Conservation (phyloP, 2,113 vertebrate genomes). For the Irena cyanogastra region DNA sequence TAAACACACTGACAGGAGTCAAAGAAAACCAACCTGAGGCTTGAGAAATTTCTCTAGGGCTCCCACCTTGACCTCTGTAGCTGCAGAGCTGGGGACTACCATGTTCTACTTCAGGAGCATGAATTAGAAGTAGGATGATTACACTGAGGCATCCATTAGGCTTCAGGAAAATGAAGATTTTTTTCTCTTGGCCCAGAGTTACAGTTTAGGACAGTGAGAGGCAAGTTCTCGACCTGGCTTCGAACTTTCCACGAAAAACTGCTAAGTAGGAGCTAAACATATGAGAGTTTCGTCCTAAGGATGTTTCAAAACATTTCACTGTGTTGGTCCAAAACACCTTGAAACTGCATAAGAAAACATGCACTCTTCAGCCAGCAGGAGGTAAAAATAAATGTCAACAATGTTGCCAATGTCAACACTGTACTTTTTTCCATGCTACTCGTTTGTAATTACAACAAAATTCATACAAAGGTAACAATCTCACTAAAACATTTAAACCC, state of each 20-base stretch:
- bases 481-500: conserved; percentile 57
- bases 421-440: neutral
- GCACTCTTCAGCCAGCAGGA: neutral
- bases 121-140: neutral
- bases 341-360: neutral
- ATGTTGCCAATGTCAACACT: neutral
- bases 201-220: neutral
- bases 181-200: neutral
- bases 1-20: neutral
- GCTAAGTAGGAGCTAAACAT: neutral
- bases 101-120: neutral
- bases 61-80: neutral
- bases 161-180: neutral
- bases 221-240: neutral
- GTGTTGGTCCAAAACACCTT: neutral
- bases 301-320: neutral
- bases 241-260: neutral
- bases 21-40: neutral
- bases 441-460: conserved; percentile 23
- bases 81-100: neutral
- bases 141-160: neutral
- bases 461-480: conserved; percentile 53
- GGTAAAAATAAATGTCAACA: neutral
- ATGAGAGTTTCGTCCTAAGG: neutral
- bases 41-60: neutral